Percentiles rank a stretch among this genome's conserved stretches.
phyloP scores from a whole-genome alignment of 2,113 vertebrate species.

The Trematomus loennbergii region DNA sequence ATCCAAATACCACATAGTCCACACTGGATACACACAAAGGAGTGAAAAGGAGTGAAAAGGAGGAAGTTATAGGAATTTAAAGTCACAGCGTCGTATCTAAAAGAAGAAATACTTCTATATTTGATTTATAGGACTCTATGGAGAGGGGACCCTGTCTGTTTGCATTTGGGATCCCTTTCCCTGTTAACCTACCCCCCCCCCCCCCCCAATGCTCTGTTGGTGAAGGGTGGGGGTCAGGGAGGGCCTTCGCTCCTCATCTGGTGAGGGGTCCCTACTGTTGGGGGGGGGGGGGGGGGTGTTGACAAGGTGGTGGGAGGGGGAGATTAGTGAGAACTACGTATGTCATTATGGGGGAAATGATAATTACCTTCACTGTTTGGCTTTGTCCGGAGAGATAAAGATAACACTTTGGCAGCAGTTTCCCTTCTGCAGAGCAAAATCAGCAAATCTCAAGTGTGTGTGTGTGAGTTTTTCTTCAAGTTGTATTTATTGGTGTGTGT shows the following conservation, averaged over 20 bases:
- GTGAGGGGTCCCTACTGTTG: constrained; percentile 49
- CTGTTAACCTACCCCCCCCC: constrained; percentile 67
- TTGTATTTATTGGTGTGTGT: constrained; percentile 4
- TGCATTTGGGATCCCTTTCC: constrained; percentile 78
- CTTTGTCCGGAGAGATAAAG: background rate
- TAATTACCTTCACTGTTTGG: constrained; percentile 1
- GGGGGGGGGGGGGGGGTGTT: constrained; percentile 28
- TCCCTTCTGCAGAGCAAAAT: background rate
- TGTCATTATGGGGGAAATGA: constrained; percentile 36
- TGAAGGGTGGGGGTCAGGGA: constrained; percentile 48
- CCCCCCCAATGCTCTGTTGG: constrained; percentile 4
- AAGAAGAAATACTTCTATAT: no score
- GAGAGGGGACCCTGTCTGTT: constrained; percentile 66
- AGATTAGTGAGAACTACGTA: constrained; percentile 25
- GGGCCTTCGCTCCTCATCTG: constrained; percentile 81
- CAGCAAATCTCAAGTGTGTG: background rate
- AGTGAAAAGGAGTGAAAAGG: no score
- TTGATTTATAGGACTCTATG: no score
- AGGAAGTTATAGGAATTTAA: no score
- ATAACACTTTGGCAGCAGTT: background rate
- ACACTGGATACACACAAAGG: no score
- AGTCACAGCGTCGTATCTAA: no score
- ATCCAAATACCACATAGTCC: no score
- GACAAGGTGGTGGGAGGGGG: background rate
- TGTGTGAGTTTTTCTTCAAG: background rate